phyloP scores from a whole-genome alignment of 2,888 invertebrate species.

The Cantharis nigra region DNA sequence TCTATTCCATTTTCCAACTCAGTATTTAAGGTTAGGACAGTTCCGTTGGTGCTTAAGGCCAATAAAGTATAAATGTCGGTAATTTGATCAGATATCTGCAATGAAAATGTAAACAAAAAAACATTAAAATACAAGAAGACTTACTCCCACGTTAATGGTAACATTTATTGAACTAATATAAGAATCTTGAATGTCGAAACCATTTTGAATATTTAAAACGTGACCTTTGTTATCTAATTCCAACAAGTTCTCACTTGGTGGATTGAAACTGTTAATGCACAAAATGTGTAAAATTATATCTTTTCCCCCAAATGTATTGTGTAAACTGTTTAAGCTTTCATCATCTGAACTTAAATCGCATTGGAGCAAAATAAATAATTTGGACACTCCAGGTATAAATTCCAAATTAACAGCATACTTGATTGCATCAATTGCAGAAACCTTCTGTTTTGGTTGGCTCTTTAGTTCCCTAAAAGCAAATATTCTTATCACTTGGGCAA shows the following conservation, averaged over 20 bases:
- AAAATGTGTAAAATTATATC: conserved; percentile 37
- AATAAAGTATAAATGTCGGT: conserved; percentile 35
- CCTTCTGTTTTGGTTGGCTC: neutral
- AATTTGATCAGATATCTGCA: conserved; percentile 31
- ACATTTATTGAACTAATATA: neutral
- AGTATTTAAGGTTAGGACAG: conserved; percentile 23
- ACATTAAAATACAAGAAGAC: neutral
- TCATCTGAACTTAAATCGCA: conserved; percentile 54
- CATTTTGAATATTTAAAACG: conserved; percentile 11
- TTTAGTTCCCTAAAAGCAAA: neutral
- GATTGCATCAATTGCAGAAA: conserved; percentile 62
- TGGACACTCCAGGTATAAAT: conserved; percentile 77
- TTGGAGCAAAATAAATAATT: conserved; percentile 75
- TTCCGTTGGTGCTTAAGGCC: conserved; percentile 37
- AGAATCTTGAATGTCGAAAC: neutral
- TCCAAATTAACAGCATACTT: conserved; percentile 69
- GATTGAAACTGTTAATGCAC: conserved; percentile 29
- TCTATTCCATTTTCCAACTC: neutral
- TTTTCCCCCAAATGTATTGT: conserved; percentile 36
- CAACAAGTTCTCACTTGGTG: neutral
- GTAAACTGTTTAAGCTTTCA: conserved; percentile 33
- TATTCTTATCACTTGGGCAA: too few relatives aligned
- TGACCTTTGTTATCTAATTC: conserved; percentile 17
- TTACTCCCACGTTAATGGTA: neutral
- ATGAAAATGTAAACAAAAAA: neutral